A percentile compares a stretch with the other conserved stretches of the same genome.
Conservation (phyloP, 1,140 invertebrate species). For the Drosophila baimaii region DNA sequence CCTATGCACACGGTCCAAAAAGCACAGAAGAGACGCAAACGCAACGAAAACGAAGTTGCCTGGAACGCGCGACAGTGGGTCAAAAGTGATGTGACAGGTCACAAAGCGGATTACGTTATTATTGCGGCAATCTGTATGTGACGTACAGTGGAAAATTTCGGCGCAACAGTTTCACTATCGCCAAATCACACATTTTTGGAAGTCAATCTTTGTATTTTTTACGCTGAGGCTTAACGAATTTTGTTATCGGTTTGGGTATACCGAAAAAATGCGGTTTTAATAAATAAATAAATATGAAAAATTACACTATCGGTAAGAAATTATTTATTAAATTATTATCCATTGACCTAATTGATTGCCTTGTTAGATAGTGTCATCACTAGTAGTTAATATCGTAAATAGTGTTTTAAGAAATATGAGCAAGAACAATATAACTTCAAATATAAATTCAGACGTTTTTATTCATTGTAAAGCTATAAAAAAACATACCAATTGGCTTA, state of each 20-base stretch:
- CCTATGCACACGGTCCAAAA: slow-evolving; percentile 54
- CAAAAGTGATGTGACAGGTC: slow-evolving; percentile 10
- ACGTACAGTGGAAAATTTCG: slow-evolving; percentile 7
- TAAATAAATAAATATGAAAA: not conserved
- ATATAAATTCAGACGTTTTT: no score
- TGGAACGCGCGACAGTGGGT: slow-evolving; percentile 49
- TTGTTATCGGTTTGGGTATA: not conserved
- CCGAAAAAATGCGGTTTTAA: no score
- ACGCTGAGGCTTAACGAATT: not conserved
- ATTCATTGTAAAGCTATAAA: no score
- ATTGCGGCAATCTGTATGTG: slow-evolving; percentile 1
- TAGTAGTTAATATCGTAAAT: no score
- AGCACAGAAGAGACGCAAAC: slow-evolving; percentile 40
- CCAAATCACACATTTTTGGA: not conserved
- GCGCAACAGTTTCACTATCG: not conserved
- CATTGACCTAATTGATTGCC: not conserved
- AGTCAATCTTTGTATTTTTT: not conserved
- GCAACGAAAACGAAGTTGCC: slow-evolving; percentile 54
- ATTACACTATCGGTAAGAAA: not conserved
- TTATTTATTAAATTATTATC: no score
- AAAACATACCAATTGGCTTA: not conserved
- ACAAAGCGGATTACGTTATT: slow-evolving; percentile 16
- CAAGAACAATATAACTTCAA: no score
- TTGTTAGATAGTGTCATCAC: not conserved
- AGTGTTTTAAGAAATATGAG: not conserved